Conservation (phyloP, 2,113 vertebrate genomes). For the Damaliscus lunatus region DNA sequence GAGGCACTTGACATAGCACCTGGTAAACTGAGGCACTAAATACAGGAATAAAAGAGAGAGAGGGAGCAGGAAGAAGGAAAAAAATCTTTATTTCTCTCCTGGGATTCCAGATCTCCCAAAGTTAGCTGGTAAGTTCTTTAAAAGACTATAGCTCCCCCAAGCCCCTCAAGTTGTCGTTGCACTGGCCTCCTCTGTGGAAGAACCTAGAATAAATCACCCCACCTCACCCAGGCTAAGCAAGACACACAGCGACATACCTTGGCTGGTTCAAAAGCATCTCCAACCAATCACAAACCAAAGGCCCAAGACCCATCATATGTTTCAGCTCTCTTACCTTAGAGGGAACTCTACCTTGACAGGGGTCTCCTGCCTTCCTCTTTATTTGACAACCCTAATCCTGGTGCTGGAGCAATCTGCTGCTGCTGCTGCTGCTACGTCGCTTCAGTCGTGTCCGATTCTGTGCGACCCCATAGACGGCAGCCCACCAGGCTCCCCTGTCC, state of each 20-base stretch:
- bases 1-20: not conserved
- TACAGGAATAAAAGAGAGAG: not conserved
- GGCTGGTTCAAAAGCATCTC: not conserved
- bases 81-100: not conserved
- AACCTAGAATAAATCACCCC: not conserved
- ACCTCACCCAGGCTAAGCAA: not conserved
- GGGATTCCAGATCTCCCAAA: not conserved
- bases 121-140: not conserved
- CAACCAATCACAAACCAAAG: not conserved
- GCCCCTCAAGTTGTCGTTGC: not conserved
- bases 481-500: no score
- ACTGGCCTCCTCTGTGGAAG: not conserved
- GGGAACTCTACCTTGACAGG: not conserved
- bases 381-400: not conserved
- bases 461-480: no score
- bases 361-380: not conserved
- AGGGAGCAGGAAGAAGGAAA: not conserved
- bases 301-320: not conserved
- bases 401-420: not conserved
- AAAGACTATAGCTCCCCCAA: not conserved
- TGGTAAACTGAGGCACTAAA: not conserved
- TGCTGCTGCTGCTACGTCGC: no score
- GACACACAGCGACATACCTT: not conserved
- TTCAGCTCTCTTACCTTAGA: not conserved
- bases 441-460: no score